Evolutionary conservation across 2,888 invertebrate species (phyloP), one percentile per base, ranked within the genome.

Genomic region (Drosophila monieri): DNA sequence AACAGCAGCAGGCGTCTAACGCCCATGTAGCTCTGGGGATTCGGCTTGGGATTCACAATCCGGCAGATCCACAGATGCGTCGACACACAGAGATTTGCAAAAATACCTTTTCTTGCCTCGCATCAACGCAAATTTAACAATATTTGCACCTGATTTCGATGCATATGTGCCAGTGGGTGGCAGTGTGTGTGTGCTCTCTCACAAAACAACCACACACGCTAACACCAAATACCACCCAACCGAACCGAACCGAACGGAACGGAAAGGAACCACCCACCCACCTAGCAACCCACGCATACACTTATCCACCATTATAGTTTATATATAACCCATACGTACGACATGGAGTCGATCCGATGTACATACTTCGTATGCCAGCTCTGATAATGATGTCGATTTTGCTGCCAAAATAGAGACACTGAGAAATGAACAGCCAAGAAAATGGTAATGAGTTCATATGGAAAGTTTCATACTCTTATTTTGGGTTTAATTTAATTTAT

Each of bases 81-180:
- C 54, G 41, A 25, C 46, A 71, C 25, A 68, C 56, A 68, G 55
- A 71, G 65, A 58, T 55, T 46, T 21, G 21, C 56, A 64, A 56
- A 58, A 62, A 64, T 43, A 21, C 58, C 57, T 62, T 62, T 4
- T 14, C 30, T 10, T 18, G 32, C 30, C 14, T 44, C 47, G 52
- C 52, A 55, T 41, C 64, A 66, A 53, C 69, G 77, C 59, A 80
- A 74, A 71, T 81, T 71, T 77, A 86, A 87, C 71, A 85, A 83
- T 87, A 81, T 87, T 83, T 81, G 73, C 81, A 87, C 77, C 81
- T 81, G 85, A 84, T 84, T 84, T 76, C 60, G 55, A 66, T 81
- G 68, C 68, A 46, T 47, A 61, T 48, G 25, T 61, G 30, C 12
- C 12, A n/a, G 32, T 5, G 32, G 32, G 32, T 32, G 35, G 6